Conservation (phyloP, 2,888 invertebrate species). For the Zhuqinia jingwanae region DNA sequence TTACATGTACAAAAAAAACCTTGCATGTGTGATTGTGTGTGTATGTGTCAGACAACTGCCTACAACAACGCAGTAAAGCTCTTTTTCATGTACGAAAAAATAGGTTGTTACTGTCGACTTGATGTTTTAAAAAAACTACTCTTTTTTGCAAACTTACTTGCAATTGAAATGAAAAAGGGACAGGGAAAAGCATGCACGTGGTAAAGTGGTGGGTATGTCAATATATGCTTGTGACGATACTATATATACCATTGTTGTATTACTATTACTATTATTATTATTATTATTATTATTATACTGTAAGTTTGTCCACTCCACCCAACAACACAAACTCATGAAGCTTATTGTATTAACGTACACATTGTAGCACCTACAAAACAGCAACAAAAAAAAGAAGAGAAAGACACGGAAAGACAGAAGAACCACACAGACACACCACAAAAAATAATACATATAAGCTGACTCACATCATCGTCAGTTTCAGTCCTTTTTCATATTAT, state of each 20-base stretch:
- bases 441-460: slow-evolving; percentile 5
- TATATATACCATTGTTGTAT: no score
- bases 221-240: neutral
- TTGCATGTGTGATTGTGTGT: neutral
- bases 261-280: no score
- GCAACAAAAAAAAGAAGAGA: neutral
- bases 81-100: neutral
- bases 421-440: neutral
- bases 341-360: no score
- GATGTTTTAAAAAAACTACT: slow-evolving; percentile 20
- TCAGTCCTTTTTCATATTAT: neutral
- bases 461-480: slow-evolving; percentile 42
- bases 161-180: slow-evolving; percentile 13
- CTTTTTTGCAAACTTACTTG: neutral
- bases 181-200: slow-evolving; percentile 27
- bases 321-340: neutral
- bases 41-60: no score
- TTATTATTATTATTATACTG: neutral
- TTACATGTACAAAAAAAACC: no score
- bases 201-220: neutral
- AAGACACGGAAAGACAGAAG: neutral
- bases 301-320: slow-evolving; percentile 24
- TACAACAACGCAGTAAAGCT: neutral
- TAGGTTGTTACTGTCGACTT: neutral
- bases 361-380: neutral